Base-by-base conservation (phyloP, 2,113 vertebrate species). In the Pleuronectes platessa region DNA sequence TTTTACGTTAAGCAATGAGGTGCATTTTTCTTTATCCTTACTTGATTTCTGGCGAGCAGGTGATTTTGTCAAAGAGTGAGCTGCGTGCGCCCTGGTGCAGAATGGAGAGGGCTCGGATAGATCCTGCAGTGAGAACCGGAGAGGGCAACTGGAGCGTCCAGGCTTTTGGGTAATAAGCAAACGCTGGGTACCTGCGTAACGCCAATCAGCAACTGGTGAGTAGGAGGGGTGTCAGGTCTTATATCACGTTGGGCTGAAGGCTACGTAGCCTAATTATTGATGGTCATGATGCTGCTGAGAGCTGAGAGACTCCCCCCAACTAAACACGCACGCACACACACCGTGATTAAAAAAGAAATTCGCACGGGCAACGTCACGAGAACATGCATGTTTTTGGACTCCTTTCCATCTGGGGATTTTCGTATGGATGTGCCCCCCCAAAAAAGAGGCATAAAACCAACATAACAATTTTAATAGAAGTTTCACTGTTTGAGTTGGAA, bases 181-280 rank as follows among this genome's bases (percentile, higher is more conserved):
- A 65, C 53, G 73, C 80, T 79, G 86, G 82, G 76, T 79, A 92
- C 83, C 86, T 89, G 90, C 90, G 89, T 81, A 91, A 90, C 79
- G 90, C 93, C 94, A 95, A 95, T 95, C 93, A 94, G 90, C 74
- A 76, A 76, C 86, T 72, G 70, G 68, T 78, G 87, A 91, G 93
- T 93, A 90, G 92, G 92, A 91, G 92, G 91, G 71, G 80, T 81
- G 85, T 73, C 75, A 58, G 72, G 58, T 78, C 85, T 85, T 88
- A 79, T 85, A 84, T 88, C 83, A 88, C 84, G 84, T 68, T 78
- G 80, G 78, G 72, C 73, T 77, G 80, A 77, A 55, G 40, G 61
- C 76, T 81, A 69, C 69, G 79, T 72, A 74, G 71, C 18, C 68
- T 63, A 54, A 78, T 88, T 76, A 87, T 65, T 83, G 82, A 88